Percentiles rank a stretch among this genome's conserved stretches.
These are phyloP conservation scores for Parapristionchus giblindavisi DNA, from an alignment of 2,888 invertebrate species.

Conservation along the genomic window DNA sequence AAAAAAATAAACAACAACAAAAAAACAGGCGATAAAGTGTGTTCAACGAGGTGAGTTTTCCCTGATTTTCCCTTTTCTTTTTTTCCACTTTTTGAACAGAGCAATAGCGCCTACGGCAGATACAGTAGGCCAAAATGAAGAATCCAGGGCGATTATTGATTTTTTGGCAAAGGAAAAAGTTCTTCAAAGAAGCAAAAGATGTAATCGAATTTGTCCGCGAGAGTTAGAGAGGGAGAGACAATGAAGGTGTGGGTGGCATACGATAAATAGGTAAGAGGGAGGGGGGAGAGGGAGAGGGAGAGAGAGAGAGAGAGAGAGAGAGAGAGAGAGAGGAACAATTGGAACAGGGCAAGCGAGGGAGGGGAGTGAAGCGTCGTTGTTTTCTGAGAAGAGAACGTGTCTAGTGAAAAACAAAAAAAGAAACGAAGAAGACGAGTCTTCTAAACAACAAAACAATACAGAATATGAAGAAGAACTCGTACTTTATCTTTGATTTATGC, in stretches of 20 bases:
- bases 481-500: too few species aligned
- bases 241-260: not conserved
- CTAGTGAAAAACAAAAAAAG: too few species aligned
- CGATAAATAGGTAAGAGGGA: not conserved
- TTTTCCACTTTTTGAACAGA: not conserved
- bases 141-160: too few species aligned
- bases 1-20: too few species aligned
- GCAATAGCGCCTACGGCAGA: not conserved
- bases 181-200: too few species aligned
- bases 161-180: too few species aligned
- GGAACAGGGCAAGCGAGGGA: not conserved
- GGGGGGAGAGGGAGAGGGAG: not conserved
- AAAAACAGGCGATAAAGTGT: too few species aligned
- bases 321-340: conserved; percentile 1
- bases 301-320: not conserved
- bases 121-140: not conserved
- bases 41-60: not conserved
- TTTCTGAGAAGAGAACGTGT: too few species aligned
- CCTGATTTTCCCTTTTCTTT: not conserved
- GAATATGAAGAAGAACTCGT: too few species aligned
- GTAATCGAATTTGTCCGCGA: not conserved
- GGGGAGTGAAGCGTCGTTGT: not conserved
- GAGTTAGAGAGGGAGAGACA: not conserved
- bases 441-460: too few species aligned
- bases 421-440: too few species aligned